Percentiles rank a stretch among this genome's conserved stretches.
Conservation (phyloP, 1,140 invertebrate species). For the Danaus plexippus region DNA sequence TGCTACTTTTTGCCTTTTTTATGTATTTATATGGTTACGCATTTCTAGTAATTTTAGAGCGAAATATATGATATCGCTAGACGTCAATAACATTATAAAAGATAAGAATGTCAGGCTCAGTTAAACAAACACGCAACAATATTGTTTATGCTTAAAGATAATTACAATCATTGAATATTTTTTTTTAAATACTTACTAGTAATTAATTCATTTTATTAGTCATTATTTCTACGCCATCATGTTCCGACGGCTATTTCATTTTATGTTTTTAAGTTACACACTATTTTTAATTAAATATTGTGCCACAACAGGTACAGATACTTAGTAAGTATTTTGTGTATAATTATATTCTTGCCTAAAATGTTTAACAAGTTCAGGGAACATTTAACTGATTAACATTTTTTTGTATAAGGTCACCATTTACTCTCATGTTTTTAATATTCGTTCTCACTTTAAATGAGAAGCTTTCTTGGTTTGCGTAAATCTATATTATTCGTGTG, state of each 20-base stretch:
- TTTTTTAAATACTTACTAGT: slow-evolving; percentile 10
- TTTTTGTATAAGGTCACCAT: too few species aligned
- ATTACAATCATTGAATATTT: slow-evolving; percentile 14
- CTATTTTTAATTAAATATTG: too few species aligned
- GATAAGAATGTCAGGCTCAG: slow-evolving; percentile 49
- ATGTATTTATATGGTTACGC: too few species aligned
- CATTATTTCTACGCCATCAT: slow-evolving; percentile 14
- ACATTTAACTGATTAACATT: too few species aligned
- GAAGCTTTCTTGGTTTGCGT: too few species aligned
- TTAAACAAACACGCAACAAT: slow-evolving; percentile 16
- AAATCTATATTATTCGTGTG: too few species aligned
- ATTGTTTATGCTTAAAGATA: slow-evolving; percentile 23
- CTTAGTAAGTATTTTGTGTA: too few species aligned
- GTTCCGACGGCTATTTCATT: slow-evolving; percentile 12
- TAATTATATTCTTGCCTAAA: slow-evolving; percentile 1
- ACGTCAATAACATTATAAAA: slow-evolving; percentile 48
- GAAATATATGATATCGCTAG: slow-evolving; percentile 13
- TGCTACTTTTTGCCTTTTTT: too few species aligned
- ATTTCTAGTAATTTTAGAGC: slow-evolving; percentile 8
- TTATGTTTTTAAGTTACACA: not conserved
- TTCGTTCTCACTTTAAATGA: too few species aligned
- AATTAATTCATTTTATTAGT: slow-evolving; percentile 16
- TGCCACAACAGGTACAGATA: too few species aligned
- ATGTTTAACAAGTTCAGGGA: too few species aligned
- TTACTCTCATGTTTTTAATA: too few species aligned